These are phyloP conservation scores for Mesochorus sp. DNA, from an alignment of 2,888 invertebrate species.

Conservation along the genomic window DNA sequence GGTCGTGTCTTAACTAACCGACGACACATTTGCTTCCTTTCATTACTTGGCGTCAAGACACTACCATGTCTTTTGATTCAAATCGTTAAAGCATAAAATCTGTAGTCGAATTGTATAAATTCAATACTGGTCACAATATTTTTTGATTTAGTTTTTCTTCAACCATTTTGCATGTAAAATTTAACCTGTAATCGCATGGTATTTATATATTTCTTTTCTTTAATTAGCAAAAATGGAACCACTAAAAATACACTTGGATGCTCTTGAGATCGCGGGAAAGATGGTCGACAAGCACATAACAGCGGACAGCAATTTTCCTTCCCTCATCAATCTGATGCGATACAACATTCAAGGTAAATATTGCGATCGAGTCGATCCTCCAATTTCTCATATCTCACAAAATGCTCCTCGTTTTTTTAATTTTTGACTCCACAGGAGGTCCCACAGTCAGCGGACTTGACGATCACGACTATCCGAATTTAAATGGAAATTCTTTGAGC, in stretches of 20 bases:
- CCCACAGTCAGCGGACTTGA: conserved; percentile 95
- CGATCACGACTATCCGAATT: conserved; percentile 94
- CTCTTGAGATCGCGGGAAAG: conserved; percentile 90
- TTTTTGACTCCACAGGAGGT: conserved; percentile 83
- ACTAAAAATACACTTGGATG: conserved; percentile 83
- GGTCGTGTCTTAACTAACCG: too few species aligned
- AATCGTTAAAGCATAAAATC: too few species aligned
- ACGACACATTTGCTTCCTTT: too few species aligned
- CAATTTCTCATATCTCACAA: not conserved
- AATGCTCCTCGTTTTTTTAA: not conserved
- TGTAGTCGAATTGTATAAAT: too few species aligned
- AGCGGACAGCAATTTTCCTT: conserved; percentile 88
- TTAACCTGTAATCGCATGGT: not conserved
- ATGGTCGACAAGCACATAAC: conserved; percentile 90
- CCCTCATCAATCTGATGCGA: conserved; percentile 85
- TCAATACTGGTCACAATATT: too few species aligned
- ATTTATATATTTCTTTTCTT: not conserved
- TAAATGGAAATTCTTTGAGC: conserved; percentile 88
- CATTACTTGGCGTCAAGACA: too few species aligned
- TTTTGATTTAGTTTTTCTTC: not conserved
- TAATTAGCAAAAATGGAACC: conserved; percentile 76
- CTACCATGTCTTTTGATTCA: too few species aligned
- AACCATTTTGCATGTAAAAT: not conserved
- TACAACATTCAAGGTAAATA: conserved; percentile 81
- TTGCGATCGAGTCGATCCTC: not conserved